A percentile compares a stretch with the other conserved stretches of the same genome.
Evolutionary conservation across 2,797 vertebrate genomes (phyloP).

Genomic region (Urophycis tenuis): DNA sequence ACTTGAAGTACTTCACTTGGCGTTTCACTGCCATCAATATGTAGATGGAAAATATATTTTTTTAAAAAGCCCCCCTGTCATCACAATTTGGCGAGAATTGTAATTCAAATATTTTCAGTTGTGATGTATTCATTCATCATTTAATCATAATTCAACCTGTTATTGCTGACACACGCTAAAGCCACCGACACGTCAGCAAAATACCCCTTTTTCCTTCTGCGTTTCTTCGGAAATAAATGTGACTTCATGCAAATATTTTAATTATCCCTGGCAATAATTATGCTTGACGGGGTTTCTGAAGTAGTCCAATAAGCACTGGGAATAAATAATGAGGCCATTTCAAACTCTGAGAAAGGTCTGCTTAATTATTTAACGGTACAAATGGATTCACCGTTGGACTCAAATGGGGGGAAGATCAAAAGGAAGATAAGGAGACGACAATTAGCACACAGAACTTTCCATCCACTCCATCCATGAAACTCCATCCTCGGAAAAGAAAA

Average conservation of each 20-base stretch:
- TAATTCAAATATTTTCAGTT: background rate
- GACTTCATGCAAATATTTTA: conserved; percentile 15
- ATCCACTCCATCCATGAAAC: background rate
- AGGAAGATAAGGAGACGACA: conserved; percentile 22
- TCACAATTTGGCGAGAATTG: background rate
- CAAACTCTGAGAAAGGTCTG: conserved; percentile 43
- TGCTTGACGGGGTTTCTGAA: conserved; percentile 31
- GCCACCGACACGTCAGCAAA: background rate
- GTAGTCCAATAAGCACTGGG: conserved; percentile 46
- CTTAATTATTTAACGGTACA: conserved; percentile 65
- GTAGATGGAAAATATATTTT: background rate
- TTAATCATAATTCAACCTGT: background rate
- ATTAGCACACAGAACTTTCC: conserved; percentile 21
- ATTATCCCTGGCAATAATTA: conserved; percentile 31
- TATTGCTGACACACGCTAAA: background rate
- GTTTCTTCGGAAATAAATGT: background rate
- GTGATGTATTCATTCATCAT: background rate
- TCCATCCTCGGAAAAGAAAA: background rate
- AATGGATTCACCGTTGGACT: conserved; percentile 55
- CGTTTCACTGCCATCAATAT: background rate
- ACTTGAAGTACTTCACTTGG: background rate
- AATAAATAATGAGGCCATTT: conserved; percentile 55
- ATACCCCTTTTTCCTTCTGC: background rate
- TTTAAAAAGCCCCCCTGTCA: background rate
- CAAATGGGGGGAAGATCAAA: conserved; percentile 47